Conservation (phyloP, 2,113 vertebrate species). For the Austrofundulus limnaeus region DNA sequence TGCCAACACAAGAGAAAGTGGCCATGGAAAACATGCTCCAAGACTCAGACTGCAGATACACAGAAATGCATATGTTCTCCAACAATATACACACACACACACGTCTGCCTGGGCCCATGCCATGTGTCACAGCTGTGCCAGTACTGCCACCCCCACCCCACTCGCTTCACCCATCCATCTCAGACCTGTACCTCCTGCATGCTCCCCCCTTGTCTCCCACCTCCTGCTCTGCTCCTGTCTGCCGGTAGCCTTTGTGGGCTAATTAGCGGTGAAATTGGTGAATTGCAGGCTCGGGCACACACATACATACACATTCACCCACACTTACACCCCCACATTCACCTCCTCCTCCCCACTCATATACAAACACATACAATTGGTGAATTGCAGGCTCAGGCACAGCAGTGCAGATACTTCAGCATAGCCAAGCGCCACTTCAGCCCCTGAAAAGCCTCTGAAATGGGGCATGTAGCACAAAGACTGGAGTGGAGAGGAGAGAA, state of each 20-base stretch:
- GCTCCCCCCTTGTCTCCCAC: conserved; percentile 44
- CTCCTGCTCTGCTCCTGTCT: conserved; percentile 65
- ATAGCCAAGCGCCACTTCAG: conserved; percentile 80
- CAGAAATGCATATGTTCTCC: conserved; percentile 35
- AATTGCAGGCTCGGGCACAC: conserved; percentile 83
- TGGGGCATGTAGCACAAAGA: conserved; percentile 70
- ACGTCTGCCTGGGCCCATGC: conserved; percentile 68
- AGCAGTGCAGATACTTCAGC: conserved; percentile 81
- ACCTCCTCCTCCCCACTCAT: conserved; percentile 43
- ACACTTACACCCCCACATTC: conserved; percentile 32
- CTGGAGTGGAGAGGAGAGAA: conserved; percentile 58
- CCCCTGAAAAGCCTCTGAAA: conserved; percentile 77
- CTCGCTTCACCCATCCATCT: conserved; percentile 53
- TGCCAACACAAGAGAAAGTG: conserved; percentile 33
- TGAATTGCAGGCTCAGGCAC: conserved; percentile 80
- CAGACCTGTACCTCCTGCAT: conserved; percentile 66
- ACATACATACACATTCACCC: conserved; percentile 56
- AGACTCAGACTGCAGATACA: conserved; percentile 49
- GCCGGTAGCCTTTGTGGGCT: conserved; percentile 79
- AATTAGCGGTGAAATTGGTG: conserved; percentile 86
- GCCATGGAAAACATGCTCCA: conserved; percentile 28
- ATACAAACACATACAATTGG: conserved; percentile 47
- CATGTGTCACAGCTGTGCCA: conserved; percentile 81
- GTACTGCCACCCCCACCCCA: conserved; percentile 20
- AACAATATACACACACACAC: conserved; percentile 22